Evolutionary conservation across 2,888 invertebrate species (phyloP).

Genomic region (Melanotus villosus): DNA sequence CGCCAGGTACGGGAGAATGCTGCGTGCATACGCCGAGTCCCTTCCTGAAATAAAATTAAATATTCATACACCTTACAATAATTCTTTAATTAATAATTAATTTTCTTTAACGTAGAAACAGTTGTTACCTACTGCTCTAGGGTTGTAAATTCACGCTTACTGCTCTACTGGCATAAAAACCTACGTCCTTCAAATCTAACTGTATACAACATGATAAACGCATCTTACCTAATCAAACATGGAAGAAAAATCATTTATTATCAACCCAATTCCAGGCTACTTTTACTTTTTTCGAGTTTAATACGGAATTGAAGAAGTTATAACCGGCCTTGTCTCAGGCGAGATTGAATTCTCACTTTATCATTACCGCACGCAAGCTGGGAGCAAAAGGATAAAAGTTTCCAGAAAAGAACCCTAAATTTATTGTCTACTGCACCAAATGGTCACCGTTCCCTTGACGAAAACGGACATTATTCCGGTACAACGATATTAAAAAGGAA

Average conservation of each 20-base stretch:
- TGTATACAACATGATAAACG: too few species aligned
- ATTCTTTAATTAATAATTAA: too few species aligned
- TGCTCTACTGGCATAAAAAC: too few species aligned
- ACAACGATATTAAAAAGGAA: background rate
- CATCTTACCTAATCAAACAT: too few species aligned
- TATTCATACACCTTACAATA: too few species aligned
- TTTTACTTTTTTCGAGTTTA: too few species aligned
- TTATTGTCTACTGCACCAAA: constrained; percentile 10
- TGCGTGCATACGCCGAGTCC: constrained; percentile 66
- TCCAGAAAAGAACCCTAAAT: constrained; percentile 3
- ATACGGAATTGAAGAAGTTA: background rate
- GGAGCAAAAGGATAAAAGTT: constrained; percentile 4
- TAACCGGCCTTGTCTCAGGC: background rate
- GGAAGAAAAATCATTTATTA: too few species aligned
- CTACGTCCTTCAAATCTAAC: too few species aligned
- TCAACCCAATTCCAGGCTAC: too few species aligned
- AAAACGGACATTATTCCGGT: background rate
- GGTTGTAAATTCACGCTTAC: too few species aligned
- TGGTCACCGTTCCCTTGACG: background rate
- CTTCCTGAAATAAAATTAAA: constrained; percentile 59
- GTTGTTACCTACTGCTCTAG: too few species aligned
- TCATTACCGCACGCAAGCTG: constrained; percentile 11
- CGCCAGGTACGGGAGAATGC: constrained; percentile 58
- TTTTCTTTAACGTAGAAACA: too few species aligned
- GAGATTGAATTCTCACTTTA: constrained; percentile 15